Base-by-base conservation (phyloP, 2,797 vertebrate genomes). In the Neosalanx taihuensis region DNA sequence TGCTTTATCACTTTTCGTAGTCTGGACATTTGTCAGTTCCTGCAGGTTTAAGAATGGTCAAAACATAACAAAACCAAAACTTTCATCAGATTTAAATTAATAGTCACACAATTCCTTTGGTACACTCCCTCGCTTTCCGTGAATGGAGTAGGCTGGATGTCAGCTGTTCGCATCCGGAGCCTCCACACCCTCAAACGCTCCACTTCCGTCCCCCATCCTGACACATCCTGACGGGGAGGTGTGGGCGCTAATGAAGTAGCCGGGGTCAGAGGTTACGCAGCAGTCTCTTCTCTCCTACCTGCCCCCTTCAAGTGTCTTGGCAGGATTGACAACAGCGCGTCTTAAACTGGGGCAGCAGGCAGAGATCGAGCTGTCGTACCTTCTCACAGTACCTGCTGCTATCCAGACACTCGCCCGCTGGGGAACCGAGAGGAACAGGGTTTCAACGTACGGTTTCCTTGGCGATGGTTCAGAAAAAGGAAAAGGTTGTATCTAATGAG, bases 371-470 rank as follows among this genome's bases (percentile, higher is more conserved):
- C 87, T 97, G 95, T 73, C 92, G 93, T 23, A 96, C 97, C 88
- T 96, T 97, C 91, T 98, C 96, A 71, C 97, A 99, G 90, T 98
- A 98, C 80, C 96, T 91, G 13, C 95, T 98, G 84, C 95, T 97
- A 88, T 99, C 97, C 82, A 88, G 94, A 86, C 97, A 99, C 76
- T 96, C 95, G 60, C 90, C 96, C 93, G 89, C 79, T 85, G 79
- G 74, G 74, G 79, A 1, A 82, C 37, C 69, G 60, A 56, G 51
- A 79, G n/a, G 5, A 18, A 0, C 4, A 51, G 0, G 26, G 15
- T 57, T 56, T 66, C 23, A 26, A 12, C 18, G 46, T 26, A 56
- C 3, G 51, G 51, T n/a, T 56, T 7, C 51, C 9, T 35, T 37
- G 20, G 20, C 30, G 7, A 23, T 37, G 13, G 29, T 57, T 26